phyloP scores from a whole-genome alignment of 2,113 vertebrate genomes.

The Notiomystis cincta region DNA sequence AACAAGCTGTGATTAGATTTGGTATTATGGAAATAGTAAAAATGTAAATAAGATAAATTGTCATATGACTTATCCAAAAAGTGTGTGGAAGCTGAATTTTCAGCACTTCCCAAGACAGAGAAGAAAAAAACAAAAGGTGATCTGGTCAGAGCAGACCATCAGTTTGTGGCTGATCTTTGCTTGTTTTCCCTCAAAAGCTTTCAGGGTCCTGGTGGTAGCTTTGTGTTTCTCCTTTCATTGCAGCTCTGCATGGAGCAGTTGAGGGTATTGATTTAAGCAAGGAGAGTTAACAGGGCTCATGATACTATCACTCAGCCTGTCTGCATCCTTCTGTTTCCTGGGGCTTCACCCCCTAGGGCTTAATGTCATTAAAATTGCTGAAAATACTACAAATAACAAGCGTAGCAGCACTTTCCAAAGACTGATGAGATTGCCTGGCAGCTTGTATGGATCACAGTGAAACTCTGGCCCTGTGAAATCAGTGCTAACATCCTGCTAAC shows the following conservation, averaged over 20 bases:
- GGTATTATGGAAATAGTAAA: not conserved
- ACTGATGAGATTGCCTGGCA: not conserved
- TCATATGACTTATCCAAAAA: not conserved
- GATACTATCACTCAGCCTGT: not conserved
- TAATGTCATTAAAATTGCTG: slow-evolving; percentile 37
- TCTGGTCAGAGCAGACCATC: not conserved
- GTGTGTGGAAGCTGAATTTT: not conserved
- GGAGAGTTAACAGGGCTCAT: not conserved
- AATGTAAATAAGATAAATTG: not conserved
- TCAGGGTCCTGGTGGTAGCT: not conserved
- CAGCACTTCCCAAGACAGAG: not conserved
- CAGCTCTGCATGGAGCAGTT: slow-evolving; percentile 1
- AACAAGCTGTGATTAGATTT: not conserved
- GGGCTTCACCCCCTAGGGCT: not conserved
- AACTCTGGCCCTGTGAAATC: not conserved
- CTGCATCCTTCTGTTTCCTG: not conserved
- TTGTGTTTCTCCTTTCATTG: slow-evolving; percentile 18
- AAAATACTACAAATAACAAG: slow-evolving; percentile 36
- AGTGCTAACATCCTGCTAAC: not conserved
- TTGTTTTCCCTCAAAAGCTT: not conserved
- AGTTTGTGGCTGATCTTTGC: not conserved
- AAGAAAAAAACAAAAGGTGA: not conserved
- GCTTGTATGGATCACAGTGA: not conserved
- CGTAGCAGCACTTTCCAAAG: not conserved
- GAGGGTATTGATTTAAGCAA: not conserved